Base-by-base conservation (phyloP, 30 jellyfish, hydroid and myxozoan genomes). In the Chironex yamaguchii region DNA sequence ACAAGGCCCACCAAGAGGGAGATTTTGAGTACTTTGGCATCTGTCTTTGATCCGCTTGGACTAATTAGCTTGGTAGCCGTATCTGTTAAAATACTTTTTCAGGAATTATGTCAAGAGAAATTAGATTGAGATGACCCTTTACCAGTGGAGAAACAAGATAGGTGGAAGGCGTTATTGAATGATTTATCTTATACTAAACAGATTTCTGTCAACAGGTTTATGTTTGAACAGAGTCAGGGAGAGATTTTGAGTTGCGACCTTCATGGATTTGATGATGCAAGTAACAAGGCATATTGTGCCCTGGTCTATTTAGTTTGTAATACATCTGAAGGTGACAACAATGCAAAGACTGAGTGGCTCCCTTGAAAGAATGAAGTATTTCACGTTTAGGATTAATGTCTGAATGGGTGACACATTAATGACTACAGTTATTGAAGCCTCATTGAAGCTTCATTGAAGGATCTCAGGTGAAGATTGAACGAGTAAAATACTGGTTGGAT, bases 311-410 rank as follows among this genome's bases (percentile, higher is more conserved):
- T 71, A 4, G 72, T 33, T 70, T 33, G 35, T 22, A 29, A 34
- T 9, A 71, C 81, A 32, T 34, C 3, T 33, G 71, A 34, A 31
- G 85, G 72, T 21, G 21, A 24, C 21, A 71, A 71, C 27, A 51
- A 17, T 22, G 73, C 21, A 71, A 71, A 51, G 32, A 29, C 22
- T n/a, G 85, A 17, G 73, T 31, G 24, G 85, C 85, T 33, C 85
- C 85, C 13, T 48, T 71, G 13, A 71, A 71, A 36, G 36, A 27
- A 33, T 34, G 35, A 0, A 71, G 72, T 51, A 71, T 71, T 33
- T 72, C 74, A 34, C 62, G 85, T 22, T 36, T 71, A 71, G 85
- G 48, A 36, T 71, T 71, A 21, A 71, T 71, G 85, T 70, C 75
- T 22, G 6, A 24, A 67, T 67, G 29, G 22, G 29, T 20, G 80